Conservation (phyloP, 1,140 invertebrate species). For the Delia radicum region DNA sequence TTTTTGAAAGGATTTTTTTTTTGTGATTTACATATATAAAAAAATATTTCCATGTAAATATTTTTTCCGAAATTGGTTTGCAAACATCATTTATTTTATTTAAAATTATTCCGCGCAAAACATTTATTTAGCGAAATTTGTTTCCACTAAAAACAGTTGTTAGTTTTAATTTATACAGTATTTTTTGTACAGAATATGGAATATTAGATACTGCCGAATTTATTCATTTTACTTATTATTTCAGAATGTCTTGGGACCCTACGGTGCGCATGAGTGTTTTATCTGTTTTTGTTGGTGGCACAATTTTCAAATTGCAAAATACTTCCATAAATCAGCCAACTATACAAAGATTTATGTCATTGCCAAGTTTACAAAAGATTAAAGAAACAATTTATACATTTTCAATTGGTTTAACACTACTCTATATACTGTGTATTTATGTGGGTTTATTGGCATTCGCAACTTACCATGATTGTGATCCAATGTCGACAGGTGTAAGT, state of each 20-base stretch:
- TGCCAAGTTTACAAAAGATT: slow-evolving; percentile 39
- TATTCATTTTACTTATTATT: slow-evolving; percentile 31
- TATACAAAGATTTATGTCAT: slow-evolving; percentile 75
- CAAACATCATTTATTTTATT: too few relatives aligned
- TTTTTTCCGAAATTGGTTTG: too few relatives aligned
- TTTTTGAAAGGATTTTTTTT: too few relatives aligned
- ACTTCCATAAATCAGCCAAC: slow-evolving; percentile 83
- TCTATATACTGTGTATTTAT: slow-evolving; percentile 67
- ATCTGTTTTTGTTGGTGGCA: slow-evolving; percentile 75
- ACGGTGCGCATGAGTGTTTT: slow-evolving; percentile 74
- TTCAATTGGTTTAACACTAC: slow-evolving; percentile 62
- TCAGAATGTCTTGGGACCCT: slow-evolving; percentile 67
- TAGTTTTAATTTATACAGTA: too few relatives aligned
- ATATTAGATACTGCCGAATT: too few relatives aligned
- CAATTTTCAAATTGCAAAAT: slow-evolving; percentile 82
- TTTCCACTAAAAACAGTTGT: too few relatives aligned
- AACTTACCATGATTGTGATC: slow-evolving; percentile 76
- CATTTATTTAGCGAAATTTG: too few relatives aligned
- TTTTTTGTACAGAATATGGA: too few relatives aligned
- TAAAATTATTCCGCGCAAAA: too few relatives aligned
- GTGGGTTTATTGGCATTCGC: slow-evolving; percentile 78
- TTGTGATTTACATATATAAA: too few relatives aligned
- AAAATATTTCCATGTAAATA: too few relatives aligned
- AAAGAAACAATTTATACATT: slow-evolving; percentile 61
- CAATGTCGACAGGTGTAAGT: slow-evolving; percentile 61